Conservation (phyloP, 2,113 vertebrate species). For the Columba livia region DNA sequence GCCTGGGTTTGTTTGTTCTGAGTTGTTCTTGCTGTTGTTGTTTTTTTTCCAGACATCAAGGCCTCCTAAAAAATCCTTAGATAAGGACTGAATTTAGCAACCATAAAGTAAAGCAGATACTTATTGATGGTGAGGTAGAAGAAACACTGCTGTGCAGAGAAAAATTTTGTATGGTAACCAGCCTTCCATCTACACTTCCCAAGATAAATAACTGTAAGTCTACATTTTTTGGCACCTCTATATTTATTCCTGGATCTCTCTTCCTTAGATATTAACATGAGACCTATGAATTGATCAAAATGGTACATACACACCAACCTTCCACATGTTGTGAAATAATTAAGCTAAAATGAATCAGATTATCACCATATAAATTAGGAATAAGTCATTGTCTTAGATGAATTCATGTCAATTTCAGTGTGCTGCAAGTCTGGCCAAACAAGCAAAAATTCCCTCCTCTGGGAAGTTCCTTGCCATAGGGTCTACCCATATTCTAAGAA, state of each 20-base stretch:
- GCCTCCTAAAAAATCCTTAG: not conserved
- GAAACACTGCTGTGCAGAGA: not conserved
- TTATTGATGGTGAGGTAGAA: not conserved
- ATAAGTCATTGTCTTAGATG: not conserved
- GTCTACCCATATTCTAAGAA: slow-evolving; percentile 23
- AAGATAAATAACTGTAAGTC: not conserved
- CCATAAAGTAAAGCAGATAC: not conserved
- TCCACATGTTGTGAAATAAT: not conserved
- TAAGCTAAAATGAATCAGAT: not conserved
- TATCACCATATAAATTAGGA: not conserved
- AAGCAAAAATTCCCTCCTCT: not conserved
- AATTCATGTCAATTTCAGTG: not conserved
- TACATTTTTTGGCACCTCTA: not conserved
- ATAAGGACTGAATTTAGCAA: not conserved
- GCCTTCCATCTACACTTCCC: not conserved
- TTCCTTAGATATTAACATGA: not conserved
- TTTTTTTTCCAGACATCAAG: not conserved
- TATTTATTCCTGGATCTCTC: not conserved
- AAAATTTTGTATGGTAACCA: not conserved
- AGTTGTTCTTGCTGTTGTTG: too few relatives aligned
- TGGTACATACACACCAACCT: not conserved
- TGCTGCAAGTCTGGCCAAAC: not conserved
- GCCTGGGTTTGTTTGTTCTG: not conserved
- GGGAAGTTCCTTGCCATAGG: slow-evolving; percentile 3
- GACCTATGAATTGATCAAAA: not conserved